Evolutionary conservation across 2,113 vertebrate genomes (phyloP).

Genomic region (Coturnix japonica): DNA sequence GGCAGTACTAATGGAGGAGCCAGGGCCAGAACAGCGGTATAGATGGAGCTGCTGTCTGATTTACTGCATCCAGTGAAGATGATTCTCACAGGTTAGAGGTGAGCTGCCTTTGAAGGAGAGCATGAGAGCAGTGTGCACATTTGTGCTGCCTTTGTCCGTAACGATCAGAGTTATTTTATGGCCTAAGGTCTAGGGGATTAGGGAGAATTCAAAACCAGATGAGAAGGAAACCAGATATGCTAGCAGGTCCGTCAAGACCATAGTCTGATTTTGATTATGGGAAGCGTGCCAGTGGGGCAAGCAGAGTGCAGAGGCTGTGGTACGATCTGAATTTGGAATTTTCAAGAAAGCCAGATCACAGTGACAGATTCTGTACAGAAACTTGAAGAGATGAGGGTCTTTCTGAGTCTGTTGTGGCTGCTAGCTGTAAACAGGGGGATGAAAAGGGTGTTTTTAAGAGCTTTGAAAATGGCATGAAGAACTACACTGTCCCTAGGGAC

Average conservation of each 20-base stretch:
- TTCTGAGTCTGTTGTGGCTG: background rate
- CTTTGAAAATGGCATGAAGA: background rate
- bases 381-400: background rate
- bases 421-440: background rate
- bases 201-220: background rate
- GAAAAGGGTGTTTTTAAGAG: background rate
- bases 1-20: background rate
- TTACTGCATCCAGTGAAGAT: background rate
- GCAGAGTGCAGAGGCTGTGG: background rate
- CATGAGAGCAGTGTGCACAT: fast-evolving
- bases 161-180: background rate
- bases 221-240: background rate
- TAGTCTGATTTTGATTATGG: background rate
- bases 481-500: background rate
- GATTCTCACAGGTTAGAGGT: background rate
- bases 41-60: background rate
- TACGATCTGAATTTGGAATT: background rate
- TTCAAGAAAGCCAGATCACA: background rate
- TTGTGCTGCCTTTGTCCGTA: background rate
- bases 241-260: background rate
- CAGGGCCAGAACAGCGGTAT: background rate
- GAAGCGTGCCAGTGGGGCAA: background rate
- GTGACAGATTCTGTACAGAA: background rate
- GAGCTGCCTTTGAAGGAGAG: background rate
- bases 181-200: background rate